phyloP scores from a whole-genome alignment of 2,888 invertebrate genomes.

The Hirtodrosophila confusa region DNA sequence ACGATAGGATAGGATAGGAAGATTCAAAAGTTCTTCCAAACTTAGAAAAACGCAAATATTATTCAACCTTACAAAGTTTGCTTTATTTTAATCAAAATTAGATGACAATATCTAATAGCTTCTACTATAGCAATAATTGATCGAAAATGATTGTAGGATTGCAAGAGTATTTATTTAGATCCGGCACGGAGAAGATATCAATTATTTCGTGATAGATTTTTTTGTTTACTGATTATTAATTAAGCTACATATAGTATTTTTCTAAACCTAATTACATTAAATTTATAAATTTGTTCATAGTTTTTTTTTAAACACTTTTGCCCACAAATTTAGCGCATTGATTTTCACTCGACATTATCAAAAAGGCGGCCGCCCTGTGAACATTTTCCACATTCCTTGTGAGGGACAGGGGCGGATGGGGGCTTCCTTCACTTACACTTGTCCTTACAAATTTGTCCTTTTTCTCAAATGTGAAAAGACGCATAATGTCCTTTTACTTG shows the following conservation, averaged over 20 bases:
- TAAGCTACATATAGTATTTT: slow-evolving; percentile 2
- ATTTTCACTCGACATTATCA: slow-evolving; percentile 70
- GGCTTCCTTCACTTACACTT: slow-evolving; percentile 77
- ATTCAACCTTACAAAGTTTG: too few relatives aligned
- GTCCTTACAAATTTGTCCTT: slow-evolving; percentile 80
- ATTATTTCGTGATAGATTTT: too few relatives aligned
- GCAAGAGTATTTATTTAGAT: too few relatives aligned
- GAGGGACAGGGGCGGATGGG: not conserved
- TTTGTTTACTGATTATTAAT: too few relatives aligned
- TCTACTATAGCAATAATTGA: too few relatives aligned
- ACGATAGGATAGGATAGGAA: too few relatives aligned
- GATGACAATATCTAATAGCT: too few relatives aligned
- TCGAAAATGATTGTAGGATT: too few relatives aligned
- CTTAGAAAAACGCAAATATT: too few relatives aligned
- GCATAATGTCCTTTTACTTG: slow-evolving; percentile 78
- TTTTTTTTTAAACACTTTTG: slow-evolving; percentile 13
- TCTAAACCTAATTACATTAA: slow-evolving; percentile 9
- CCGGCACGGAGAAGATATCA: too few relatives aligned
- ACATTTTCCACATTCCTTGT: slow-evolving; percentile 25
- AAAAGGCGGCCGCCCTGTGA: slow-evolving; percentile 41
- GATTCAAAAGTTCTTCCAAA: too few relatives aligned
- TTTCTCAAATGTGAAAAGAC: slow-evolving; percentile 81
- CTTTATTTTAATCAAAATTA: too few relatives aligned
- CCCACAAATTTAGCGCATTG: slow-evolving; percentile 65
- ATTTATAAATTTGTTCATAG: not conserved